Percentiles rank a stretch among this genome's conserved stretches.
Evolutionary conservation across 2,797 vertebrate species (phyloP).

Genomic region (Coregonus ussuriensis): DNA sequence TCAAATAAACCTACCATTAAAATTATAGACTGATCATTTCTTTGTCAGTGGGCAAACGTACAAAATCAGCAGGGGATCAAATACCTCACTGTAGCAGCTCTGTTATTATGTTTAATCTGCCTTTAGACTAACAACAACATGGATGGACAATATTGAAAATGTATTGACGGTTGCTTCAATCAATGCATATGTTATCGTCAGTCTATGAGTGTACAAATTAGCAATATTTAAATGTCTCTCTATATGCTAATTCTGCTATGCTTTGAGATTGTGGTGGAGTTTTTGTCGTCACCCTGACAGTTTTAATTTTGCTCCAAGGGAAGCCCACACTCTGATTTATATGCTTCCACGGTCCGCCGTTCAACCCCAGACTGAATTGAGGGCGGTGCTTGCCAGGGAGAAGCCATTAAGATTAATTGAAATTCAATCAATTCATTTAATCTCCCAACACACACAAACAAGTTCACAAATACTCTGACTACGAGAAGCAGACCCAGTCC

Average conservation of each 20-base stretch:
- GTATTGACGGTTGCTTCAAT: background rate
- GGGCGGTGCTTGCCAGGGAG: constrained; percentile 5
- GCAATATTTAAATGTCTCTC: constrained; percentile 4
- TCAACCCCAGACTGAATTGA: constrained; percentile 2
- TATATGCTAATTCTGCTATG: constrained; percentile 40
- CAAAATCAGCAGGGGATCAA: too few species aligned
- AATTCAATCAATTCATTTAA: constrained; percentile 43
- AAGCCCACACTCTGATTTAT: constrained; percentile 48
- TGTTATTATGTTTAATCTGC: background rate
- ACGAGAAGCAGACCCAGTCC: background rate
- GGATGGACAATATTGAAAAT: background rate
- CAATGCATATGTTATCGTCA: background rate
- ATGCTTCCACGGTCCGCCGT: constrained; percentile 37
- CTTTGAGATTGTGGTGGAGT: constrained; percentile 36
- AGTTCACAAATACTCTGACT: constrained; percentile 3
- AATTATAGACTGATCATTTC: too few species aligned
- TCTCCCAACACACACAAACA: constrained; percentile 24
- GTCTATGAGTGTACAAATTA: background rate
- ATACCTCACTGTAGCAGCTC: background rate
- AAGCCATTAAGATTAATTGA: constrained; percentile 42
- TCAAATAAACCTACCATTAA: too few species aligned
- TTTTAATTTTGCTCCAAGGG: constrained; percentile 26
- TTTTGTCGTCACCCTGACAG: constrained; percentile 35
- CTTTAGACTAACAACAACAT: background rate
- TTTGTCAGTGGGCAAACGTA: too few species aligned